Evolutionary conservation across 1,140 invertebrate species (phyloP).

Genomic region (Papilio aristodemus): DNA sequence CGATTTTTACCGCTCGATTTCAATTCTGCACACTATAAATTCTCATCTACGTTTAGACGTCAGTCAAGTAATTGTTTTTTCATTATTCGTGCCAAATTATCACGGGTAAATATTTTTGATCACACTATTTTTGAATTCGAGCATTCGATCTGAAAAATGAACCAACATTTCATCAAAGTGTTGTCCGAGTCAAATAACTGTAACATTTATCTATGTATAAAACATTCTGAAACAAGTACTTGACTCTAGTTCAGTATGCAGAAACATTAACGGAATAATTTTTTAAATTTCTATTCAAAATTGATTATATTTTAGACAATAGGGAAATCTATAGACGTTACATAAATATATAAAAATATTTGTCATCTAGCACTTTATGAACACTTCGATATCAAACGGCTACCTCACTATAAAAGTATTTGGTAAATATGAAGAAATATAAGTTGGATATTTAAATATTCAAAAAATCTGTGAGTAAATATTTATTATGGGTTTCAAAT

Average conservation of each 20-base stretch:
- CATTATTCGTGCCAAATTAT: no score
- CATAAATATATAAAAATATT: constrained; percentile 77
- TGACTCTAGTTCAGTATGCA: background rate
- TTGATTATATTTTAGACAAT: constrained; percentile 41
- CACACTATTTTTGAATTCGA: no score
- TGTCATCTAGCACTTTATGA: constrained; percentile 76
- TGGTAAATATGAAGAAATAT: constrained; percentile 37
- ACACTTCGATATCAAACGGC: constrained; percentile 67
- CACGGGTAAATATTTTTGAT: no score
- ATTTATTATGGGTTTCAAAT: constrained; percentile 49
- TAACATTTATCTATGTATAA: no score
- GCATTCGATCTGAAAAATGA: no score
- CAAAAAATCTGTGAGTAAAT: constrained; percentile 39
- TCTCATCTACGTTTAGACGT: no score
- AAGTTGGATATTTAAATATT: constrained; percentile 39
- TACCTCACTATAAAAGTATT: constrained; percentile 56
- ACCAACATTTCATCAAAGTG: no score
- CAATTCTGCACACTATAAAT: no score
- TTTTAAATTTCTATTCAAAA: constrained; percentile 12
- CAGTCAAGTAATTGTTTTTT: no score
- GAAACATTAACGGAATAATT: constrained; percentile 5
- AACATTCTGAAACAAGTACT: background rate
- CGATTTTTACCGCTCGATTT: no score
- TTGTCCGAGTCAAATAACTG: no score
- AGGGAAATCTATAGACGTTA: constrained; percentile 55